phyloP scores from a whole-genome alignment of 53 echinoderm and acorn worm species.

The Apostichopus leukothele region DNA sequence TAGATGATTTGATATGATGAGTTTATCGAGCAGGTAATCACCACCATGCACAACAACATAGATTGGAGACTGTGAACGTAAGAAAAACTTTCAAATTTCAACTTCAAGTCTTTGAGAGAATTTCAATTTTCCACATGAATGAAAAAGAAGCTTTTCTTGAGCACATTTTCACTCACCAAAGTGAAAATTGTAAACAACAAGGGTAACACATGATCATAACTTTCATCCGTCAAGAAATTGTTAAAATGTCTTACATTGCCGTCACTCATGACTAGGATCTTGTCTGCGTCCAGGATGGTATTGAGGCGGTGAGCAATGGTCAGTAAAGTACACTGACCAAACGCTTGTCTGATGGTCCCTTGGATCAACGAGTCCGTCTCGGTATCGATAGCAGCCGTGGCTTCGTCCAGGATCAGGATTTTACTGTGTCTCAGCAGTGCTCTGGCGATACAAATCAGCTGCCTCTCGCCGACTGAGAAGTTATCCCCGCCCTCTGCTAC shows the following conservation, averaged over 20 bases:
- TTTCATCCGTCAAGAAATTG: no score
- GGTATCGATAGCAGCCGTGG: conserved; percentile 86
- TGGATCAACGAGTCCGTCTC: conserved; percentile 84
- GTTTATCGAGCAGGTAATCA: no score
- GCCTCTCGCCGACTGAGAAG: conserved; percentile 94
- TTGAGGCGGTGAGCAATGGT: conserved; percentile 91
- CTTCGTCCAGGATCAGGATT: conserved; percentile 91
- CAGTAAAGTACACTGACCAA: conserved; percentile 75
- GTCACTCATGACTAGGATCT: conserved; percentile 81
- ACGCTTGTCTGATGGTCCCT: conserved; percentile 76
- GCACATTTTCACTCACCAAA: no score
- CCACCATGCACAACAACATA: no score
- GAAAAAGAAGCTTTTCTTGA: no score
- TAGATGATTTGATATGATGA: no score
- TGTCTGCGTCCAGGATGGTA: conserved; percentile 89
- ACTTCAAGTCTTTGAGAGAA: no score
- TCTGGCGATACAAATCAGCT: conserved; percentile 90
- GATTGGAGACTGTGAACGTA: no score
- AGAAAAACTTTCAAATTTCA: no score
- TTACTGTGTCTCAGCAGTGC: conserved; percentile 87
- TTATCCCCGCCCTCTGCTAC: conserved; percentile 89
- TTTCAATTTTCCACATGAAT: no score
- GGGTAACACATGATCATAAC: no score
- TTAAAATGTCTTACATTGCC: conserved; percentile 61
- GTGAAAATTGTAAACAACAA: no score